Percentiles rank a stretch among this genome's conserved stretches.
phyloP scores from a whole-genome alignment of 2,113 vertebrate genomes.

The Heliornis fulica region DNA sequence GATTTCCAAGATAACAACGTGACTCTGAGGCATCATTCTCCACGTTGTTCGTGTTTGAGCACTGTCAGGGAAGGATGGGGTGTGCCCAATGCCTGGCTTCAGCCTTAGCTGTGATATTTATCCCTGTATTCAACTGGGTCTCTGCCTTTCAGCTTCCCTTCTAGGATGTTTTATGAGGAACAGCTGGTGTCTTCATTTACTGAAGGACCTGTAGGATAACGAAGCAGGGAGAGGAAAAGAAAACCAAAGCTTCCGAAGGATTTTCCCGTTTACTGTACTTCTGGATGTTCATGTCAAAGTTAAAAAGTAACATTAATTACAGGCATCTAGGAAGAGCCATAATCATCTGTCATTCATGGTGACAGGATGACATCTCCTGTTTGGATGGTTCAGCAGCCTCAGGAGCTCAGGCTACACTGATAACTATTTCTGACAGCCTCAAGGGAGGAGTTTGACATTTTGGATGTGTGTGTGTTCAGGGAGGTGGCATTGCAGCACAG shows the following conservation, averaged over 20 bases:
- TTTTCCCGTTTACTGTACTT: not conserved
- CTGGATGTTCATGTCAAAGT: not conserved
- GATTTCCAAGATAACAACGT: not conserved
- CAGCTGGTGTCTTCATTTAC: not conserved
- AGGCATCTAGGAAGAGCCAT: constrained; percentile 8
- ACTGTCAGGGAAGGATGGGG: not conserved
- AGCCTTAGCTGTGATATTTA: not conserved
- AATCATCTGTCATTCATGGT: constrained; percentile 44
- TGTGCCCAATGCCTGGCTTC: not conserved
- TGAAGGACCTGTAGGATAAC: not conserved
- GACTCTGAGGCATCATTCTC: not conserved
- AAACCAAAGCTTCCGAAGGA: not conserved
- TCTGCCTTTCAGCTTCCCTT: not conserved
- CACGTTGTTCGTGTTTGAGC: not conserved
- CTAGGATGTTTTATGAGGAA: not conserved
- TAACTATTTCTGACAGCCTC: constrained; percentile 31
- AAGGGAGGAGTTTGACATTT: not conserved
- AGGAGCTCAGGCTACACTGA: not conserved
- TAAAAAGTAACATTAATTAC: constrained; percentile 48
- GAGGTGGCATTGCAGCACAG: not conserved
- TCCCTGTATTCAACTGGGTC: not conserved
- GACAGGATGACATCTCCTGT: constrained; percentile 55
- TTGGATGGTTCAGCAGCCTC: constrained; percentile 14
- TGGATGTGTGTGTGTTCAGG: not conserved
- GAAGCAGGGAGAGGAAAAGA: not conserved